phyloP scores from a whole-genome alignment of 1,140 invertebrate genomes.

The Triops cancriformis region DNA sequence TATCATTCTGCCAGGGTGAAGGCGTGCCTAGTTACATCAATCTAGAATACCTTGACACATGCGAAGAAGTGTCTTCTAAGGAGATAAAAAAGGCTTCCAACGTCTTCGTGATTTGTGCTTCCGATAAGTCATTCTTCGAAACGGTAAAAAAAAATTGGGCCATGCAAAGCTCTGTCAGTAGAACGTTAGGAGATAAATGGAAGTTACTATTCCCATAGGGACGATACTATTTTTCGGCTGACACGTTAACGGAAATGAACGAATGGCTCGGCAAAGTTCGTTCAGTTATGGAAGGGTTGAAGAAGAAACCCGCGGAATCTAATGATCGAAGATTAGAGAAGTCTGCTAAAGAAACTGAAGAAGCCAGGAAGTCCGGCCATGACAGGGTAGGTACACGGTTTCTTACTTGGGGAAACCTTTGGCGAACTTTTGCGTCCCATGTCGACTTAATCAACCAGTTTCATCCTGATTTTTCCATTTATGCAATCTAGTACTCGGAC shows the following conservation, averaged over 20 bases:
- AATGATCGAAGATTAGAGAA: neutral
- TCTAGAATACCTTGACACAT: slow-evolving; percentile 38
- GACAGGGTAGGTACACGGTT: neutral
- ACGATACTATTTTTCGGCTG: slow-evolving; percentile 42
- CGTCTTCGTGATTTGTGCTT: slow-evolving; percentile 36
- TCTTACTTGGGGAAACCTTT: neutral
- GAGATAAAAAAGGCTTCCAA: slow-evolving; percentile 36
- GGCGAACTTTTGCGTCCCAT: neutral
- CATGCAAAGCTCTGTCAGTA: neutral
- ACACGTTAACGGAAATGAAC: slow-evolving; percentile 42
- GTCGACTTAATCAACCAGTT: neutral
- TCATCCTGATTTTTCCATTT: neutral
- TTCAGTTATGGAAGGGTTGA: slow-evolving; percentile 29
- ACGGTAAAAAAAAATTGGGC: slow-evolving; percentile 29
- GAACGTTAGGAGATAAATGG: neutral
- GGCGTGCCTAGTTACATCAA: slow-evolving; percentile 33
- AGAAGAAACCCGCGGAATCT: neutral
- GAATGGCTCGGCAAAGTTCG: slow-evolving; percentile 46
- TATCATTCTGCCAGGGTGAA: neutral
- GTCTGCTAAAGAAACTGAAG: neutral
- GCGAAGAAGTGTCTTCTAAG: slow-evolving; percentile 34
- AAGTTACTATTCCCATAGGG: slow-evolving; percentile 30
- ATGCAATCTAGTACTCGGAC: neutral
- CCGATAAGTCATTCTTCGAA: slow-evolving; percentile 38
- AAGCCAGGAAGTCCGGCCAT: neutral